Conservation (phyloP, 1,140 invertebrate genomes). For the Monochamus saltuarius region DNA sequence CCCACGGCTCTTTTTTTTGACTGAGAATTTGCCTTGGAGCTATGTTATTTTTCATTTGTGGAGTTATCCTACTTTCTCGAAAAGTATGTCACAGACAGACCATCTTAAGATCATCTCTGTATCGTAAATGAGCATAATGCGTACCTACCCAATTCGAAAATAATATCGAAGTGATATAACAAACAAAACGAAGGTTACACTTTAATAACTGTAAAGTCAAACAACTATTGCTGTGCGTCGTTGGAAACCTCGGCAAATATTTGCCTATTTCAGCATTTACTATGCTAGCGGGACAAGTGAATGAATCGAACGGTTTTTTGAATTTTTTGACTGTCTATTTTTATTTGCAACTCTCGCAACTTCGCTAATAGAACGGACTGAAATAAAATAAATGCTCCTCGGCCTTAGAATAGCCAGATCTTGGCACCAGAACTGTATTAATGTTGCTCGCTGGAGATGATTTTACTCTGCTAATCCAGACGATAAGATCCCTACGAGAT, state of each 20-base stretch:
- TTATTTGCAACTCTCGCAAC: constrained; percentile 12
- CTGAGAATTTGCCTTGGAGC: too few species aligned
- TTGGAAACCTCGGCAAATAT: too few species aligned
- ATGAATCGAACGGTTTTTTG: background rate
- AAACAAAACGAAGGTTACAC: too few species aligned
- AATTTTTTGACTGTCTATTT: constrained; percentile 24
- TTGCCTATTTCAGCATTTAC: too few species aligned
- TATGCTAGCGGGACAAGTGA: background rate
- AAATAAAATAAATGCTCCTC: constrained; percentile 25
- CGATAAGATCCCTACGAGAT: background rate
- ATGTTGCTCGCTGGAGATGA: background rate
- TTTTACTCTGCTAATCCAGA: constrained; percentile 8
- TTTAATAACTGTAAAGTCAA: too few species aligned
- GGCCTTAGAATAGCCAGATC: constrained; percentile 33
- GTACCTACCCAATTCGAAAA: too few species aligned
- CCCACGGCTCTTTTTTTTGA: too few species aligned
- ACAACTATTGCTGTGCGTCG: too few species aligned
- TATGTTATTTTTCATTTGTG: background rate
- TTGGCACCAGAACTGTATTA: constrained; percentile 25
- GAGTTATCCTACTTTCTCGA: constrained; percentile 30
- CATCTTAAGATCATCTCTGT: too few species aligned
- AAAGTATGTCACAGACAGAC: constrained; percentile 26
- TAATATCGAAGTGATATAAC: too few species aligned
- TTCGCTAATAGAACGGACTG: constrained; percentile 16
- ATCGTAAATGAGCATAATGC: too few species aligned